A percentile compares a stretch with the other conserved stretches of the same genome.
phyloP scores from a whole-genome alignment of 2,113 vertebrate genomes.

The mouse (Mus musculus) region DNA sequence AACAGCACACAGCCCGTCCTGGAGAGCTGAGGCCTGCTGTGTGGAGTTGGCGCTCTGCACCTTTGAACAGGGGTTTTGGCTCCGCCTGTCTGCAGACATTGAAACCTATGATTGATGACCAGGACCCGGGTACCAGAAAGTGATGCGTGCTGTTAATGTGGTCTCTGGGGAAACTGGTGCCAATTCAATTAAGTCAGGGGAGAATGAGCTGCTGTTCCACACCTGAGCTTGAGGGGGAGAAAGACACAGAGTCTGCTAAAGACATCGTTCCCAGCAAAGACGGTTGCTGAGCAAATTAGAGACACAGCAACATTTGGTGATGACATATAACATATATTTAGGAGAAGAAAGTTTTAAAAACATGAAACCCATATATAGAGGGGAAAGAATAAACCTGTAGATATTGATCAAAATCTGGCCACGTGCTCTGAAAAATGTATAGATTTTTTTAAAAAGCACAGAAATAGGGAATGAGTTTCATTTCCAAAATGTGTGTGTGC shows the following conservation, averaged over 20 bases:
- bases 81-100: neutral
- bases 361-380: neutral
- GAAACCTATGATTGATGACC: conserved; percentile 43
- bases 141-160: conserved; percentile 20
- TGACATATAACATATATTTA: too few relatives aligned
- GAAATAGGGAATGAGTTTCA: neutral
- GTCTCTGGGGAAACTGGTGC: conserved; percentile 56
- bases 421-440: neutral
- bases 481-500: neutral
- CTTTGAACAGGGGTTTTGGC: neutral
- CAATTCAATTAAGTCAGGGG: neutral
- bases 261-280: neutral
- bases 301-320: neutral
- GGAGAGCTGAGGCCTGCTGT: neutral
- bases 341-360: neutral
- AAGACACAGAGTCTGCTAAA: neutral
- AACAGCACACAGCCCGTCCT: neutral
- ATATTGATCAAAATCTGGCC: neutral
- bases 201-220: neutral
- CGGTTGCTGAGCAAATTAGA: neutral
- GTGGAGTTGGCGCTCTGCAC: accelerated
- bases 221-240: neutral
- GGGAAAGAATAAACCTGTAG: neutral
- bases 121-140: neutral
- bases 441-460: neutral